These are phyloP conservation scores for Drosophila histrio DNA, from an alignment of 2,888 invertebrate genomes.

Conservation along the genomic window DNA sequence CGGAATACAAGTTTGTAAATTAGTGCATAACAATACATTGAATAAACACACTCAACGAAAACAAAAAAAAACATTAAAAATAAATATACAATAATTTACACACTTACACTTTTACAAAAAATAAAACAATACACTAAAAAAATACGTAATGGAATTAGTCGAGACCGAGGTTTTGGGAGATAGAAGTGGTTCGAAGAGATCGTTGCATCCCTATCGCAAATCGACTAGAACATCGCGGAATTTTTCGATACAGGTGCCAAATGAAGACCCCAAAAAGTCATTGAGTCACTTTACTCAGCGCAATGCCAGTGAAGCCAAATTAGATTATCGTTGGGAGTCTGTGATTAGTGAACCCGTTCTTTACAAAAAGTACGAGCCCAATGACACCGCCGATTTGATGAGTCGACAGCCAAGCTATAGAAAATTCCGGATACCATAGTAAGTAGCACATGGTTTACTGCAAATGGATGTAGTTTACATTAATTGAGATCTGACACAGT, in stretches of 20 bases:
- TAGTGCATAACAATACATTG: background rate
- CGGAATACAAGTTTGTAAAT: background rate
- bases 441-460: constrained; percentile 8
- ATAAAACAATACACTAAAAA: background rate
- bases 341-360: background rate
- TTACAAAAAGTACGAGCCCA: background rate
- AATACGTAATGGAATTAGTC: background rate
- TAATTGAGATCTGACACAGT: background rate
- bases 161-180: background rate
- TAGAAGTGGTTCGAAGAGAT: background rate
- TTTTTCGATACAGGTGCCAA: constrained; percentile 18
- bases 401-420: constrained; percentile 36
- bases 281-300: constrained; percentile 8
- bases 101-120: background rate
- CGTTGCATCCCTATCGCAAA: background rate
- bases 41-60: background rate
- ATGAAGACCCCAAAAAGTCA: background rate
- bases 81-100: background rate
- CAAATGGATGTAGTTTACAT: too few relatives aligned
- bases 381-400: constrained; percentile 16
- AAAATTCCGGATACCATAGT: constrained; percentile 49
- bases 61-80: background rate
- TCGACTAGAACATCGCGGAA: background rate
- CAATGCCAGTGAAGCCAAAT: background rate
- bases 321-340: background rate